A percentile compares a stretch with the other conserved stretches of the same genome.
These are phyloP conservation scores for Sycophila sp. DNA, from an alignment of 1,140 invertebrate genomes.

Conservation along the genomic window DNA sequence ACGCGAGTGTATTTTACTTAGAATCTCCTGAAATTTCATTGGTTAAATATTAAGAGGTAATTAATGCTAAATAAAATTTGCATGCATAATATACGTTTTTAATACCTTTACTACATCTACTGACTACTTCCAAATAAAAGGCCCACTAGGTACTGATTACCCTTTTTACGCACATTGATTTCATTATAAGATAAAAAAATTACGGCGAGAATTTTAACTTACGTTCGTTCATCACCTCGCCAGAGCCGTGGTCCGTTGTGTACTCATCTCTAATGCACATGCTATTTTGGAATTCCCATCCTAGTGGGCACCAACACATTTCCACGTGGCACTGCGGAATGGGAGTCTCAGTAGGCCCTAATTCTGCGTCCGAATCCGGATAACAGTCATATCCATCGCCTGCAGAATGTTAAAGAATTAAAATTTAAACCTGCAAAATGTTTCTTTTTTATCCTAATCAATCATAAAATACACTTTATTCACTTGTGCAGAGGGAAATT, in stretches of 20 bases:
- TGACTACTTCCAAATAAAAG: not conserved
- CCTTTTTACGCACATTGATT: not conserved
- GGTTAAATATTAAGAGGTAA: no score
- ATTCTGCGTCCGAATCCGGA: constrained; percentile 54
- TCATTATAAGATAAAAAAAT: not conserved
- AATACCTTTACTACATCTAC: constrained; percentile 23
- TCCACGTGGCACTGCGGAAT: constrained; percentile 63
- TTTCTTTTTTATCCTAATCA: no score
- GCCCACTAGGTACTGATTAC: constrained; percentile 1
- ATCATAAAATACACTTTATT: no score
- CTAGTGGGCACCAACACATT: constrained; percentile 69
- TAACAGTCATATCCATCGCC: constrained; percentile 77
- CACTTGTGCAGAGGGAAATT: no score
- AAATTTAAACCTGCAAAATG: not conserved
- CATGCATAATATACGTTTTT: not conserved
- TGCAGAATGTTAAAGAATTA: constrained; percentile 35
- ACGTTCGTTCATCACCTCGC: constrained; percentile 46
- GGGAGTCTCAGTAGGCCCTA: constrained; percentile 54
- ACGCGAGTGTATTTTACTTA: no score
- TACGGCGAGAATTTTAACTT: constrained; percentile 45
- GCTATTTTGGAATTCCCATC: constrained; percentile 53
- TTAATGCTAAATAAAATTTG: not conserved
- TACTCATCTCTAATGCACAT: constrained; percentile 49
- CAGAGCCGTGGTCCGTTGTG: constrained; percentile 14
- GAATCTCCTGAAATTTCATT: no score